These are phyloP conservation scores for Ditylenchus weischeri DNA, from an alignment of 2,888 invertebrate genomes.

Conservation along the genomic window DNA sequence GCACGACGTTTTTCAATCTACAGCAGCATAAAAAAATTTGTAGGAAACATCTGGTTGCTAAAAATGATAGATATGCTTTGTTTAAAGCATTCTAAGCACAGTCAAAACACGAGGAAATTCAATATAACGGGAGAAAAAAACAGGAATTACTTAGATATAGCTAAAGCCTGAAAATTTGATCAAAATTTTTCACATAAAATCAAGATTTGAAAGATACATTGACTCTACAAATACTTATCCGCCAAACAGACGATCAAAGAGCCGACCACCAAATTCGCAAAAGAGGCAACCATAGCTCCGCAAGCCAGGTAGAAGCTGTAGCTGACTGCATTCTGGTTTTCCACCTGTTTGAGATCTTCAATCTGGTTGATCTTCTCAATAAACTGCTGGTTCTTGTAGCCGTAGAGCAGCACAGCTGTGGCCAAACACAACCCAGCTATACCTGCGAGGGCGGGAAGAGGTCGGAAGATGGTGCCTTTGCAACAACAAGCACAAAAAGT, in stretches of 20 bases:
- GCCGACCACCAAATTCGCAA: conserved; percentile 25
- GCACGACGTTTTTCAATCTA: no score
- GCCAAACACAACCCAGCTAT: conserved; percentile 19
- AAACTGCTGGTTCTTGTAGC: conserved; percentile 20
- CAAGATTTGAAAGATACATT: not conserved
- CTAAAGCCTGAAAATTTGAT: no score
- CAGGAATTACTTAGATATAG: no score
- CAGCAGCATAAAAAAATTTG: no score
- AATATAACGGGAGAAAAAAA: no score
- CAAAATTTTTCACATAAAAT: no score
- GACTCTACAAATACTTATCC: conserved; percentile 14
- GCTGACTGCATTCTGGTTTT: conserved; percentile 25
- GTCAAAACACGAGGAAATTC: no score
- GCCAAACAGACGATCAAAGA: conserved; percentile 26
- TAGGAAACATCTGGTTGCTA: no score
- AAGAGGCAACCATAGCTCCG: conserved; percentile 24
- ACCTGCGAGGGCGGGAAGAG: conserved; percentile 26
- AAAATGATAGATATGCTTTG: no score
- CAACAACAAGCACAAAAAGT: conserved; percentile 35
- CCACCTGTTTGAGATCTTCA: not conserved
- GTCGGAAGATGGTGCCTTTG: conserved; percentile 25
- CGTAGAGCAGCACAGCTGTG: conserved; percentile 23
- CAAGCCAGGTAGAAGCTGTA: conserved; percentile 34
- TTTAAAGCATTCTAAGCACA: no score
- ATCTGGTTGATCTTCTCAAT: conserved; percentile 14